A percentile compares a stretch with the other conserved stretches of the same genome.
Evolutionary conservation across 2,888 invertebrate genomes (phyloP).

Genomic region (Amiota minor): DNA sequence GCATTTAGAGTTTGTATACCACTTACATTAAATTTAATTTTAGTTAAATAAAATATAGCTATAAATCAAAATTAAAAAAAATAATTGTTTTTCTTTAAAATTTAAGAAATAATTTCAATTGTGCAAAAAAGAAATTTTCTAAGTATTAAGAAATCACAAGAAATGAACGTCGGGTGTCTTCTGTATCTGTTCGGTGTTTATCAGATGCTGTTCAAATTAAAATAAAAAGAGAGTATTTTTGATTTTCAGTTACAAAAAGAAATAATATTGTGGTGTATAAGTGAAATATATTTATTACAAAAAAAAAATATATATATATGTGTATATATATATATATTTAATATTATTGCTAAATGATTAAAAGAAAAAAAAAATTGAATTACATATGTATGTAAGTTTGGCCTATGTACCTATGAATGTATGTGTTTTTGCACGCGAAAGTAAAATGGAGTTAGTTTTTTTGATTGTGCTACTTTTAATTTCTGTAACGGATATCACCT

Average conservation of each 20-base stretch:
- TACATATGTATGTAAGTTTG: not conserved
- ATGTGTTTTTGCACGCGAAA: conserved; percentile 12
- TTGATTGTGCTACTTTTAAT: conserved; percentile 43
- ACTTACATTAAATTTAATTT: conserved; percentile 36
- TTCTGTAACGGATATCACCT: conserved; percentile 43
- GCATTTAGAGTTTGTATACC: conserved; percentile 42
- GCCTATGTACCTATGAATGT: not conserved
- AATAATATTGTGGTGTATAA: not conserved
- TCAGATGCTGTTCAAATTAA: conserved; percentile 32
- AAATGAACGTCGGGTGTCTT: conserved; percentile 11
- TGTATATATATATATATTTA: not conserved
- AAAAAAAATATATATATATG: not conserved
- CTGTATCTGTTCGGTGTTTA: conserved; percentile 12
- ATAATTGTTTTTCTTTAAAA: not conserved
- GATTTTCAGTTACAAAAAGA: not conserved
- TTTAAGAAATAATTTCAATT: not conserved
- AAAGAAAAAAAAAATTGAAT: too few relatives aligned
- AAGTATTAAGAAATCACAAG: too few relatives aligned
- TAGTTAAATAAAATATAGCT: conserved; percentile 31
- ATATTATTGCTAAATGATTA: not conserved
- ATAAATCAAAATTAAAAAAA: conserved; percentile 6
- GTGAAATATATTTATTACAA: not conserved
- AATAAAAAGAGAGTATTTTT: conserved; percentile 10
- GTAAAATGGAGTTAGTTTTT: conserved; percentile 47
- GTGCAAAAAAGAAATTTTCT: not conserved